Evolutionary conservation across 2,113 vertebrate genomes (phyloP).

Genomic region (Fregata magnificens): DNA sequence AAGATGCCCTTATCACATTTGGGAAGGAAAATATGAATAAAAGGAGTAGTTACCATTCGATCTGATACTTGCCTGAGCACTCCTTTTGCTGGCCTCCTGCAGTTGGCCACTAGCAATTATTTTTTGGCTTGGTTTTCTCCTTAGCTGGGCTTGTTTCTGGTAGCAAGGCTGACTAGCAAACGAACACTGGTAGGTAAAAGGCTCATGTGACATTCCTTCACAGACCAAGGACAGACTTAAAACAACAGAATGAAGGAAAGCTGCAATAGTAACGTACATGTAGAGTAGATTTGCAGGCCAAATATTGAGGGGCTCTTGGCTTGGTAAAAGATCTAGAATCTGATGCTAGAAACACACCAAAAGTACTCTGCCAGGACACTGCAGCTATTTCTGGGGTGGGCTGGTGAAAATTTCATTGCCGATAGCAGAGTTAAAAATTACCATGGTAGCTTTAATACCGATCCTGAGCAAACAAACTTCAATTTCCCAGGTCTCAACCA

Average conservation of each 20-base stretch:
- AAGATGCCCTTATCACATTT: not conserved
- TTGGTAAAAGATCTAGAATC: not conserved
- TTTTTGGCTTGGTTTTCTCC: not conserved
- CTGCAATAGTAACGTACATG: not conserved
- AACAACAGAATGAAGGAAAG: not conserved
- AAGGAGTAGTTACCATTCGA: not conserved
- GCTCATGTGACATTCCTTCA: not conserved
- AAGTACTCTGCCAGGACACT: not conserved
- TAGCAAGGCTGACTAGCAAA: not conserved
- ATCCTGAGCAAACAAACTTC: not conserved
- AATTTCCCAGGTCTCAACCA: not conserved
- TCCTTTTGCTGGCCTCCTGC: not conserved
- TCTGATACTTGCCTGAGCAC: not conserved
- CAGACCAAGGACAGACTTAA: not conserved
- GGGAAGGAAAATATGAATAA: not conserved
- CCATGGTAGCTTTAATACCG: not conserved
- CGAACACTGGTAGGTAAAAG: accelerated
- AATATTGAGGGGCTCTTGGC: not conserved
- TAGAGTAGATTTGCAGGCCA: not conserved
- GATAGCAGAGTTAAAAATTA: not conserved
- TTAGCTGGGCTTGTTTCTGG: not conserved
- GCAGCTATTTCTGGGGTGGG: not conserved
- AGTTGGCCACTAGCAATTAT: not conserved
- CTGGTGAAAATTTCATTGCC: not conserved
- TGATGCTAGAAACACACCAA: not conserved